Conservation (phyloP, 2,113 vertebrate species). For the Periophthalmus modestus region DNA sequence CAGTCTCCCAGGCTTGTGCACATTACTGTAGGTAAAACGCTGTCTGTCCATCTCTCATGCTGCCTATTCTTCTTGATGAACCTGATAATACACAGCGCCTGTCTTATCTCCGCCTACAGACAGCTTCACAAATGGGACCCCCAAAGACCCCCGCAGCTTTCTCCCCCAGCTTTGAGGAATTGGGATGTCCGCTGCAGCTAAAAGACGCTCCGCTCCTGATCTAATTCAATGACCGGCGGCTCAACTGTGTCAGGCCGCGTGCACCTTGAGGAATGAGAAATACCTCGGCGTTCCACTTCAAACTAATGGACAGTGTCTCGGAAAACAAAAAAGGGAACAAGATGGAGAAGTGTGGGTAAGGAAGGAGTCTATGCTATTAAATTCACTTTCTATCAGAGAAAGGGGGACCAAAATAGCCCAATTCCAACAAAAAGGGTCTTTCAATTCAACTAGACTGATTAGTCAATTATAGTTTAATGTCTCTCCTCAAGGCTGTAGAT, state of each 20-base stretch:
- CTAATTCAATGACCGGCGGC: constrained; percentile 74
- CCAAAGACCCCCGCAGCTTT: constrained; percentile 66
- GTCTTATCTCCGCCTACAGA: constrained; percentile 78
- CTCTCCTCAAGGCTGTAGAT: constrained; percentile 65
- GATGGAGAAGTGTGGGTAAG: constrained; percentile 48
- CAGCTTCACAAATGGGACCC: constrained; percentile 78
- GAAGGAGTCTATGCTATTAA: constrained; percentile 52
- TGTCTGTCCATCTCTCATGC: constrained; percentile 38
- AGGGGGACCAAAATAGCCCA: constrained; percentile 51
- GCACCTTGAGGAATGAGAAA: constrained; percentile 80
- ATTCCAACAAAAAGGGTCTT: constrained; percentile 65
- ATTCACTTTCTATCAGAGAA: constrained; percentile 56
- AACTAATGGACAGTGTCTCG: constrained; percentile 77
- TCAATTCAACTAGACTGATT: constrained; percentile 63
- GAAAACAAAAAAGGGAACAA: constrained; percentile 48
- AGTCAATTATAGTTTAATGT: constrained; percentile 64
- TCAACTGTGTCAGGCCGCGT: constrained; percentile 68
- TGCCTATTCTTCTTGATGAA: constrained; percentile 69
- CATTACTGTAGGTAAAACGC: constrained; percentile 22
- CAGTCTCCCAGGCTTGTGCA: not conserved
- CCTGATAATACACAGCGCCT: constrained; percentile 71
- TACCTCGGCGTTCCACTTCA: constrained; percentile 65
- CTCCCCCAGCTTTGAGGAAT: constrained; percentile 74
- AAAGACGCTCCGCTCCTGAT: constrained; percentile 70
- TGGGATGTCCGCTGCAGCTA: constrained; percentile 72